A percentile compares a stretch with the other conserved stretches of the same genome.
Conservation (phyloP, 64 coral and sea anemone species). For the Cladopsammia gracilis region DNA sequence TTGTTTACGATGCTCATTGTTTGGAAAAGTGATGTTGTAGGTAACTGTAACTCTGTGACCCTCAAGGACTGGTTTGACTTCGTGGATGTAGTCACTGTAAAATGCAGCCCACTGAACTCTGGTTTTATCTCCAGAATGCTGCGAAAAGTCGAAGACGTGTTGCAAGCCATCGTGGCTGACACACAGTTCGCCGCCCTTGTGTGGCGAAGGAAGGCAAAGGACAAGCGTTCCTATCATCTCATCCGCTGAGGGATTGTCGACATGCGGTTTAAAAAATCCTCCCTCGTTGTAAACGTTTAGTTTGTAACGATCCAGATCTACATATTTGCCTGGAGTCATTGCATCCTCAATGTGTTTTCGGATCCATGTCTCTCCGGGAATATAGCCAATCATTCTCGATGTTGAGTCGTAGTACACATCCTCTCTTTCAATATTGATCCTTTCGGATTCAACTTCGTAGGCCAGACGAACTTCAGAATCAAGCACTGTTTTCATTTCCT, state of each 20-base stretch:
- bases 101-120: conserved; percentile 53
- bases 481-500: conserved; percentile 47
- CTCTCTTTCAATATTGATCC: conserved; percentile 11
- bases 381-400: not conserved
- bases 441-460: conserved; percentile 32
- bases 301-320: conserved; percentile 31
- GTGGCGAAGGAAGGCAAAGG: conserved; percentile 32
- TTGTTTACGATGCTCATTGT: not conserved
- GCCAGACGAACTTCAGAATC: conserved; percentile 56
- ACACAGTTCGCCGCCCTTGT: conserved; percentile 13
- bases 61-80: conserved; percentile 20
- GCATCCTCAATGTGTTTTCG: conserved; percentile 10
- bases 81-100: conserved; percentile 53
- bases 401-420: not conserved
- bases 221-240: conserved; percentile 48
- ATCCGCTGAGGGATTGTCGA: conserved; percentile 22
- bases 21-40: conserved; percentile 24
- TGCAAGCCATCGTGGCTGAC: conserved; percentile 41
- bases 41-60: conserved; percentile 46
- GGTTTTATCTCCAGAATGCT: not conserved
- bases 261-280: conserved; percentile 48
- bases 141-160: conserved; percentile 38
- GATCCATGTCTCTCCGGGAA: not conserved
- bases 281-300: conserved; percentile 28
- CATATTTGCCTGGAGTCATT: conserved; percentile 4